Base-by-base conservation (phyloP, 2,113 vertebrate genomes). In the Hippocampus barbouri region DNA sequence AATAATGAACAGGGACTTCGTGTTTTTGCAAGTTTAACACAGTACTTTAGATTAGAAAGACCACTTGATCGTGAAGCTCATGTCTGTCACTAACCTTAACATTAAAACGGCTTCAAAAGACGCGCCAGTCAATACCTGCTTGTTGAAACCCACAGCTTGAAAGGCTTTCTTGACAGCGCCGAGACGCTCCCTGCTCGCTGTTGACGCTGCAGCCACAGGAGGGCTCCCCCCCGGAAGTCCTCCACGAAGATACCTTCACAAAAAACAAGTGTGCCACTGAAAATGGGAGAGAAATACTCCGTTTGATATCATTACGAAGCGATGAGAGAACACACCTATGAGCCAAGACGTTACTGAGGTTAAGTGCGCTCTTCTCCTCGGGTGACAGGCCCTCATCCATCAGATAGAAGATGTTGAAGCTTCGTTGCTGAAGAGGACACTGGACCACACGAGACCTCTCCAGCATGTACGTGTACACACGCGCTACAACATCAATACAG, bases 371-470 rank as follows among this genome's bases (percentile, higher is more conserved):
- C 87, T 93, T 96, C 82, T 98, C 96, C 74, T 98, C 96, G 5
- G 92, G 74, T 23, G 94, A 93, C 63, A 97, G 76, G 2, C 95
- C 96, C 65, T 97, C 95, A 85, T 94, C 93, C 93, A 98, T 89
- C 87, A 95, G 82, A 81, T 94, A 92, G 91, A 98, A 97, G 83
- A 98, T 83, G 83, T 88, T 92, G 78, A 98, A 98, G 85, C 91
- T 97, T 78, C 92, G 92, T 78, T 98, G 96, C 41, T 93, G 93
- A 66, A 86, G 88, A 66, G 90, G 90, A 23, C 89, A 90, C 34
- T 80, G 84, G 81, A 95, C 70, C 10, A 97, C 90, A 51, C 94
- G 93, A 27, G 94, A 91, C 89, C 96, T 98, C 91, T 98, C 96
- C 89, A 98, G 90, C 94, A 97, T 95, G 69, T 96, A 95, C 0